phyloP scores from a whole-genome alignment of 2,113 vertebrate genomes.

The Epinephelus lanceolatus region DNA sequence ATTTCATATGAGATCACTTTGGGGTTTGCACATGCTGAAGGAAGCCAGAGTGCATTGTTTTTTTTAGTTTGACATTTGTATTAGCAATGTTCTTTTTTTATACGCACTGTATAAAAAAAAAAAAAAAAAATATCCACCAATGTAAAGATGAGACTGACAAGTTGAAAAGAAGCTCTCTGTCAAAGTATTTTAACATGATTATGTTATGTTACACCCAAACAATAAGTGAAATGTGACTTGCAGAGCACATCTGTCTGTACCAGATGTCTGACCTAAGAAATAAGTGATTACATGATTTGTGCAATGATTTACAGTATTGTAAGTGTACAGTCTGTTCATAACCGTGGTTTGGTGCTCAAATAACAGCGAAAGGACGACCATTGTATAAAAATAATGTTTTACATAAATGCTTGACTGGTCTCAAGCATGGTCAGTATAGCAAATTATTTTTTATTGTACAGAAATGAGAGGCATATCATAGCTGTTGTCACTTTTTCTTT shows the following conservation, averaged over 20 bases:
- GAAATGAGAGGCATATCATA: constrained; percentile 64
- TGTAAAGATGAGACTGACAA: constrained; percentile 25
- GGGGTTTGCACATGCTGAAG: constrained; percentile 63
- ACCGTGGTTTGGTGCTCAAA: constrained; percentile 63
- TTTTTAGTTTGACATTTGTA: constrained; percentile 13
- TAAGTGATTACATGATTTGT: constrained; percentile 55
- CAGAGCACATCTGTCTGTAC: constrained; percentile 44
- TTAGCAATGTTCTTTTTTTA: constrained; percentile 11
- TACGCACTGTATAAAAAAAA: constrained; percentile 30
- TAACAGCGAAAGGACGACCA: constrained; percentile 64
- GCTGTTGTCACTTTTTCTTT: constrained; percentile 60
- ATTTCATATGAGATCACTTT: constrained; percentile 49
- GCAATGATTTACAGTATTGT: constrained; percentile 76
- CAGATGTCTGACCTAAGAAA: constrained; percentile 39
- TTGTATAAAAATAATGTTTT: constrained; percentile 77
- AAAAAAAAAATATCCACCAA: constrained; percentile 24
- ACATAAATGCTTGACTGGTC: constrained; percentile 86
- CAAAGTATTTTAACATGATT: constrained; percentile 23
- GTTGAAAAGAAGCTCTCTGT: constrained; percentile 21
- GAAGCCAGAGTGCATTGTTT: constrained; percentile 40
- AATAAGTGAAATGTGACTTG: constrained; percentile 47
- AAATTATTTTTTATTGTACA: constrained; percentile 79
- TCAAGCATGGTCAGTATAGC: constrained; percentile 80
- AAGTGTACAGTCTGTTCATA: constrained; percentile 62
- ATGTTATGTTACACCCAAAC: constrained; percentile 1